phyloP scores from a whole-genome alignment of 1,140 invertebrate genomes.

The Drosophila varians region DNA sequence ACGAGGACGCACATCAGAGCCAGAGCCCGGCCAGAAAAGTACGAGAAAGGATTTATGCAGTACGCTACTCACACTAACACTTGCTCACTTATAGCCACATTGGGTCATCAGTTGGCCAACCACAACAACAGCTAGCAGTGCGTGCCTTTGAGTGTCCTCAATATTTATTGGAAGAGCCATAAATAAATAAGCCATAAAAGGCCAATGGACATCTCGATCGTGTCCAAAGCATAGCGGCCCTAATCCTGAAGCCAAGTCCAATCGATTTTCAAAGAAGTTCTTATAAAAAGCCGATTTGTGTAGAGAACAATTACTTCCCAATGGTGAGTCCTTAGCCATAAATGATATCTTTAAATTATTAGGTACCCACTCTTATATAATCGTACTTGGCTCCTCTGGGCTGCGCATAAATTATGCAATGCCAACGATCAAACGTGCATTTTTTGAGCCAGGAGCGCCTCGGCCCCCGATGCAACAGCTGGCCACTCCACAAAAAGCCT shows the following conservation, averaged over 20 bases:
- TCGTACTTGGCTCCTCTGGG: neutral
- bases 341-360: too few species aligned
- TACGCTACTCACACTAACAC: slow-evolving; percentile 43
- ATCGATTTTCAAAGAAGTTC: neutral
- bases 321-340: too few species aligned
- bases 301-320: neutral
- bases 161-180: slow-evolving; percentile 54
- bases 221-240: neutral
- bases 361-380: too few species aligned
- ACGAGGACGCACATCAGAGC: slow-evolving; percentile 75
- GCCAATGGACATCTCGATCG: slow-evolving; percentile 36
- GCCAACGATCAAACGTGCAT: slow-evolving; percentile 29
- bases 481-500: slow-evolving; percentile 31
- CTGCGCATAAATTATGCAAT: slow-evolving; percentile 34
- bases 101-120: slow-evolving; percentile 25
- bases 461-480: neutral
- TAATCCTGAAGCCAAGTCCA: neutral
- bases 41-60: slow-evolving; percentile 57
- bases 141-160: slow-evolving; percentile 34
- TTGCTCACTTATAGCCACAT: slow-evolving; percentile 6
- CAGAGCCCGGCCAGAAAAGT: slow-evolving; percentile 44
- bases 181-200: slow-evolving; percentile 60
- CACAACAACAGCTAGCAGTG: slow-evolving; percentile 9
- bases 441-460: slow-evolving; percentile 19
- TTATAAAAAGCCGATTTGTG: neutral